These are phyloP conservation scores for Ennomos fuscantarius DNA, from an alignment of 2,888 invertebrate species.

Conservation along the genomic window DNA sequence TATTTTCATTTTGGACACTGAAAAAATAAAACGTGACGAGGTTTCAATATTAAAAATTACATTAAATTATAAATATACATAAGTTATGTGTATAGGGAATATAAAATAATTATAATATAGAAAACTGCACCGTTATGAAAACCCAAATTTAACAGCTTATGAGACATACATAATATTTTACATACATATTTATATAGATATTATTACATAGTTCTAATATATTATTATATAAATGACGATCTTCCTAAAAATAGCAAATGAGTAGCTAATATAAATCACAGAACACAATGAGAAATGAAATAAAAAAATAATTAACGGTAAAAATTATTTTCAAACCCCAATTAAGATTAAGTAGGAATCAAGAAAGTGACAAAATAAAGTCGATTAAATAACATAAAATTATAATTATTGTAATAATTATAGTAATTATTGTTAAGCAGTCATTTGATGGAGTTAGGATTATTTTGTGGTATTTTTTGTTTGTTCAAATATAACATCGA, in stretches of 20 bases:
- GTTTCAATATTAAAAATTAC: no score
- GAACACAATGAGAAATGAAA: constrained; percentile 11
- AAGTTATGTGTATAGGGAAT: no score
- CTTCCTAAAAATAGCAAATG: not conserved
- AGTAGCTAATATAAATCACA: constrained; percentile 5
- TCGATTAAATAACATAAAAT: constrained; percentile 1
- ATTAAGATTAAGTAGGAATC: constrained; percentile 34
- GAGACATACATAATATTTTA: no score
- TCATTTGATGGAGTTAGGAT: constrained; percentile 5
- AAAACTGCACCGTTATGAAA: no score
- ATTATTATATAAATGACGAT: not conserved
- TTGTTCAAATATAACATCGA: constrained; percentile 1
- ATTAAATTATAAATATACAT: no score
- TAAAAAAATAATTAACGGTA: not conserved
- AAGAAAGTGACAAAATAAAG: constrained; percentile 12
- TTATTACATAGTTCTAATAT: no score
- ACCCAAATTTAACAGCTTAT: no score
- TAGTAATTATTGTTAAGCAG: not conserved
- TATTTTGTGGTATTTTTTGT: constrained; percentile 4
- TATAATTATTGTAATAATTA: not conserved
- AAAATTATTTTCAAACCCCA: no score
- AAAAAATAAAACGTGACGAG: no score
- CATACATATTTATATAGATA: no score
- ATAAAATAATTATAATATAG: no score
- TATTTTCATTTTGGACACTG: constrained; percentile 6